Base-by-base conservation (phyloP, 2,888 invertebrate genomes). In the Bedellia somnulentella region DNA sequence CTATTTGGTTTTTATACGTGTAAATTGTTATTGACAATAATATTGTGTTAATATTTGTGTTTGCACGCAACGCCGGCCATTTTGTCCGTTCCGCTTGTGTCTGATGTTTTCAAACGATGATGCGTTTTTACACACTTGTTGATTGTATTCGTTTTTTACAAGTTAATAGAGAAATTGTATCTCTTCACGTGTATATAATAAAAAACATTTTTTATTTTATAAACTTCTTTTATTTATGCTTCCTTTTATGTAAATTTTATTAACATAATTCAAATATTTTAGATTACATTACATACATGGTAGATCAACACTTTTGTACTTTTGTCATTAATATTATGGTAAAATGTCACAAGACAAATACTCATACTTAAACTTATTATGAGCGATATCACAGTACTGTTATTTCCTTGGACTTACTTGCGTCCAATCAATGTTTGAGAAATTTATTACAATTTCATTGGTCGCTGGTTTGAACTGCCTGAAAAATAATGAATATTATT, bases 391-490 rank as follows among this genome's bases (percentile, higher is more conserved):
- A n/a, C n/a, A n/a, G n/a, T n/a, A n/a, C n/a, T n/a, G 32, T 43
- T 35, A 46, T 36, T 46, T 44, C 18, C 35, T 39, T 23, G 49
- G 47, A 28, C 46, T 51, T 34, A 38, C 35, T 10, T 35, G 41
- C n/a, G 79, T 75, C 79, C 79, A 80, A 45, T 85, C 76, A 26
- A 81, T 81, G 35, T 79, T 76, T 23, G 60, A 60, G 52, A 90
- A 87, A 51, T 87, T 81, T 27, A 91, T 87, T 13, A 81, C 73
- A 42, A 91, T 81, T 55, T 76, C 70, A 8, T 68, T 61, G 31
- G 71, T 62, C 31, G 67, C 78, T 32, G 90, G 88, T 47, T 55
- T 57, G 47, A 80, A 86, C 57, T 85, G 81, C 48, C 83, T 87
- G 64, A 16, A 70, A 71, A 36, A 31, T 36, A 40, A 18, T 6